These are phyloP conservation scores for Aporrectodea caliginosa DNA, from an alignment of 1,140 invertebrate genomes.

Conservation along the genomic window DNA sequence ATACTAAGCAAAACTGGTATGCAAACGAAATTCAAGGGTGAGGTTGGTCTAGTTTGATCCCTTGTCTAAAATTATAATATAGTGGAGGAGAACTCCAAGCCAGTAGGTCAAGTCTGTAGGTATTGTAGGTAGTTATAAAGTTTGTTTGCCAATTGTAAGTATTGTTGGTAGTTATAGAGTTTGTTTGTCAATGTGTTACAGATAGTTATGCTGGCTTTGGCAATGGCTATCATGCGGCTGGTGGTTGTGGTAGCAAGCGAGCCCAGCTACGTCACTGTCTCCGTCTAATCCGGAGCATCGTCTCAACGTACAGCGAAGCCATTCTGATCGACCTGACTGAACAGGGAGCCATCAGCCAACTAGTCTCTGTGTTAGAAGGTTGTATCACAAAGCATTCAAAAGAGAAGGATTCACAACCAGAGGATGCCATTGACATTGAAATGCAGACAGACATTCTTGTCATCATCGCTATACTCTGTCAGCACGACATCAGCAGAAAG, in stretches of 20 bases:
- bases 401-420: neutral
- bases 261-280: conserved; percentile 54
- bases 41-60: too few relatives aligned
- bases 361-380: conserved; percentile 34
- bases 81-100: too few relatives aligned
- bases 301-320: conserved; percentile 47
- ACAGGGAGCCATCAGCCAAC: conserved; percentile 52
- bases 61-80: too few relatives aligned
- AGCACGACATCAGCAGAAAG: conserved; percentile 54
- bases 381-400: neutral
- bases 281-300: conserved; percentile 49
- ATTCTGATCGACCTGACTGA: conserved; percentile 52
- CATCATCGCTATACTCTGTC: conserved; percentile 53
- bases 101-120: too few relatives aligned
- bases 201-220: conserved; percentile 54
- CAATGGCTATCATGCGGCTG: conserved; percentile 54
- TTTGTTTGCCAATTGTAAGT: too few relatives aligned
- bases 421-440: conserved; percentile 53
- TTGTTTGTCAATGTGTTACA: conserved; percentile 30
- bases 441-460: conserved; percentile 55
- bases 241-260: conserved; percentile 54
- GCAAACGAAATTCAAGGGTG: too few relatives aligned
- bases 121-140: too few relatives aligned
- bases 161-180: neutral
- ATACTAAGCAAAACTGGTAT: too few relatives aligned